A percentile compares a stretch with the other conserved stretches of the same genome.
phyloP scores from a whole-genome alignment of 2,113 vertebrate species.

The Phoenicopterus ruber region DNA sequence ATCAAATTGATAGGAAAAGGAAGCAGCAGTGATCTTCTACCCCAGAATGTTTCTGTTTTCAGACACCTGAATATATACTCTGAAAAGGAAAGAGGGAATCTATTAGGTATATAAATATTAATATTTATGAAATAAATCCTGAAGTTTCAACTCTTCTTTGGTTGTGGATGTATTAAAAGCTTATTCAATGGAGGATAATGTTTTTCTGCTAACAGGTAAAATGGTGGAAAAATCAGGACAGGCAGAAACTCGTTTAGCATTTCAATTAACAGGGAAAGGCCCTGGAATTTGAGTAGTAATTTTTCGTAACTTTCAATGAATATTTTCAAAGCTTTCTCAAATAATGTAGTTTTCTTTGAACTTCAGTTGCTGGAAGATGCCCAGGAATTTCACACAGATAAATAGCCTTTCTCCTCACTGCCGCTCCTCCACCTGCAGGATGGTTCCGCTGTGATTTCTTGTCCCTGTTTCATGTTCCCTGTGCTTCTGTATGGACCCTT shows the following conservation, averaged over 20 bases:
- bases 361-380: slow-evolving; percentile 28
- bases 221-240: slow-evolving; percentile 40
- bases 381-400: background rate
- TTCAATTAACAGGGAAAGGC: slow-evolving; percentile 35
- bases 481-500: background rate
- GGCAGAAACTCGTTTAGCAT: slow-evolving; percentile 29
- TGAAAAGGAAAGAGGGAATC: background rate
- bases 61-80: background rate
- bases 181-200: slow-evolving; percentile 48
- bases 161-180: slow-evolving; percentile 16
- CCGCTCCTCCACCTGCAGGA: background rate
- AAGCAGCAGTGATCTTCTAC: background rate
- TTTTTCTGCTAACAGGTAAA: slow-evolving; percentile 42
- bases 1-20: background rate
- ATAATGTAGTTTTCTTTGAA: slow-evolving; percentile 37
- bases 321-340: slow-evolving; percentile 60
- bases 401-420: background rate
- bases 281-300: background rate
- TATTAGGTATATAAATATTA: slow-evolving; percentile 42
- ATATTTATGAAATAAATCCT: slow-evolving; percentile 61
- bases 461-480: background rate
- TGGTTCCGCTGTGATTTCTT: background rate
- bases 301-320: slow-evolving; percentile 19
- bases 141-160: background rate
- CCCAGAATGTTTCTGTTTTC: background rate